phyloP scores from a whole-genome alignment of 2,888 invertebrate species.

The Pseudococcus jackbeardsleyi region DNA sequence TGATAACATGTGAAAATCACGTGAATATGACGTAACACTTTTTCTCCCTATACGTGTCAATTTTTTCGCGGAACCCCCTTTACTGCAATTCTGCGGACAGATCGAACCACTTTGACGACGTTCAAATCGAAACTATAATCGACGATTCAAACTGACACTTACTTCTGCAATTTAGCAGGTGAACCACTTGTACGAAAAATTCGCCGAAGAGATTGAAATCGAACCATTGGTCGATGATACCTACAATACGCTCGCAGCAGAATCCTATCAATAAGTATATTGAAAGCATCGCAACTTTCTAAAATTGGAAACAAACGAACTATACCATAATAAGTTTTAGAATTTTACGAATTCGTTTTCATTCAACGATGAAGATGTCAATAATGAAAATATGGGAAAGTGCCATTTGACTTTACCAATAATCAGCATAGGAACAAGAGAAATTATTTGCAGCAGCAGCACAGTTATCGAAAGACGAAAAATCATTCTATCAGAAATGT shows the following conservation, averaged over 20 bases:
- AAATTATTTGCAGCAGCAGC: neutral
- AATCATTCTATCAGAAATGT: neutral
- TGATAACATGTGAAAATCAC: no score
- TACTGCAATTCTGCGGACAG: neutral
- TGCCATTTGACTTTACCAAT: neutral
- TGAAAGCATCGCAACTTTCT: neutral
- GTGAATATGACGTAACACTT: no score
- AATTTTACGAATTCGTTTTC: neutral
- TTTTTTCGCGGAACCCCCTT: no score
- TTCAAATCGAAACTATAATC: constrained; percentile 1
- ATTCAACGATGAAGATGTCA: neutral
- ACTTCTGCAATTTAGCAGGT: neutral
- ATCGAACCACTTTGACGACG: neutral
- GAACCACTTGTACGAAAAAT: neutral
- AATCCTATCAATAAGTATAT: neutral
- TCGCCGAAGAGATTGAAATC: neutral
- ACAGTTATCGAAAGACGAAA: neutral
- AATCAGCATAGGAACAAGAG: neutral
- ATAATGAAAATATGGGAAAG: neutral
- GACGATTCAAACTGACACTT: neutral
- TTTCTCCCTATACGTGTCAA: no score
- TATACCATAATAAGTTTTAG: neutral
- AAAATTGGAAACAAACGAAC: neutral
- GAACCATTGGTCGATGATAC: neutral
- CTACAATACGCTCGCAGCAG: neutral